phyloP scores from a whole-genome alignment of 2,113 vertebrate species.

The Probosciger aterrimus region DNA sequence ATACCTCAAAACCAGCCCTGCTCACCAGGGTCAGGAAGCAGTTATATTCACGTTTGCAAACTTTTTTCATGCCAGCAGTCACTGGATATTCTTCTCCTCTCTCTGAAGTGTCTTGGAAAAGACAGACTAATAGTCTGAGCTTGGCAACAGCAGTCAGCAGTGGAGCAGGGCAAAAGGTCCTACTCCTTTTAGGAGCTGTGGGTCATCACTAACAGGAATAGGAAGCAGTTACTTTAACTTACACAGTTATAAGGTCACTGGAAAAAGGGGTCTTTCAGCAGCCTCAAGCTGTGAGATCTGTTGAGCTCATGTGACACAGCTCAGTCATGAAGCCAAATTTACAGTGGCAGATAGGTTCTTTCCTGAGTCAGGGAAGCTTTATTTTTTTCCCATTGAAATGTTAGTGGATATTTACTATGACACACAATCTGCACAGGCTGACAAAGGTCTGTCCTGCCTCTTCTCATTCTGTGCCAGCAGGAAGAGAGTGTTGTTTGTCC shows the following conservation, averaged over 20 bases:
- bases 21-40: neutral
- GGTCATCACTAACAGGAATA: neutral
- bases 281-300: neutral
- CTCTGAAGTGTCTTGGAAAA: neutral
- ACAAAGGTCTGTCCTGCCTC: neutral
- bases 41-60: neutral
- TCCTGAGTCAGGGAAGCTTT: neutral
- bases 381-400: neutral
- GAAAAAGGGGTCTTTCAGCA: neutral
- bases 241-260: neutral
- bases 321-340: neutral
- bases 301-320: neutral
- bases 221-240: neutral
- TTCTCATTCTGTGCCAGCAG: neutral
- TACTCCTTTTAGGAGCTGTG: neutral
- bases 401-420: neutral
- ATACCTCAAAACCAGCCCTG: neutral
- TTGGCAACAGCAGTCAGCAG: neutral
- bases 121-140: neutral
- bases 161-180: neutral
- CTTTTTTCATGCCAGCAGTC: neutral
- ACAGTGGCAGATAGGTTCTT: neutral
- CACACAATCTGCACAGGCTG: neutral
- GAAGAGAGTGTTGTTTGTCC: neutral
- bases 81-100: neutral